phyloP scores from a whole-genome alignment of 2,113 vertebrate species.

The Tenebrosternarchus preto region DNA sequence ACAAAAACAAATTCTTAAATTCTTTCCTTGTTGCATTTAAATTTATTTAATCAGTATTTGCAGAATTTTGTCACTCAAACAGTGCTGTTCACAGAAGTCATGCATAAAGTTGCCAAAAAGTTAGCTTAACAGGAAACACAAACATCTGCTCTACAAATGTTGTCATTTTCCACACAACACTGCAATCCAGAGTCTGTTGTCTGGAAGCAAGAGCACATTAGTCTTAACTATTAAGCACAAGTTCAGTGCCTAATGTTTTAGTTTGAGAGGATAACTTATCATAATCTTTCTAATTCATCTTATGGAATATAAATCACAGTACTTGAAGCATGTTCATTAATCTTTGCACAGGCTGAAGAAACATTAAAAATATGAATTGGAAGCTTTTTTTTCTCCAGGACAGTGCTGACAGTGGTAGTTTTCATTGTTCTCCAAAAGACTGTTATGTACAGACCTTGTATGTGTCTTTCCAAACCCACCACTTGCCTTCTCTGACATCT shows the following conservation, averaged over 20 bases:
- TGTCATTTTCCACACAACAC: conserved; percentile 47
- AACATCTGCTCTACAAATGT: conserved; percentile 56
- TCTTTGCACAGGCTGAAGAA: conserved; percentile 38
- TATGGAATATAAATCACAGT: conserved; percentile 42
- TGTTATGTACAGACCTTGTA: conserved; percentile 18
- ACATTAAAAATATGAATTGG: conserved; percentile 39
- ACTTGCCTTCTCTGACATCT: conserved; percentile 20
- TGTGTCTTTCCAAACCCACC: conserved; percentile 23
- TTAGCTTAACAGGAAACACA: conserved; percentile 50
- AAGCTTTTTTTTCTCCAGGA: conserved; percentile 11
- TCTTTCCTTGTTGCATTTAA: background rate
- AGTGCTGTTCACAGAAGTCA: conserved; percentile 29
- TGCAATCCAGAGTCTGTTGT: conserved; percentile 39
- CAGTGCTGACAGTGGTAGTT: conserved; percentile 25
- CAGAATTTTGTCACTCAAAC: conserved; percentile 38
- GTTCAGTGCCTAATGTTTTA: conserved; percentile 43
- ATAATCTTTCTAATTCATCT: conserved; percentile 46
- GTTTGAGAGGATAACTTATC: conserved; percentile 40
- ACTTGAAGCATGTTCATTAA: conserved; percentile 41
- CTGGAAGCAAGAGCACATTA: conserved; percentile 44
- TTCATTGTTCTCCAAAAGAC: conserved; percentile 34
- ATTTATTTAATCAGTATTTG: conserved; percentile 20
- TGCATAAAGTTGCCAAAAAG: conserved; percentile 27
- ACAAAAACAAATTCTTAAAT: background rate
- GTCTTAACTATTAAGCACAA: conserved; percentile 49